phyloP scores from a whole-genome alignment of 2,888 invertebrate genomes.

The Iphiclides podalirius region DNA sequence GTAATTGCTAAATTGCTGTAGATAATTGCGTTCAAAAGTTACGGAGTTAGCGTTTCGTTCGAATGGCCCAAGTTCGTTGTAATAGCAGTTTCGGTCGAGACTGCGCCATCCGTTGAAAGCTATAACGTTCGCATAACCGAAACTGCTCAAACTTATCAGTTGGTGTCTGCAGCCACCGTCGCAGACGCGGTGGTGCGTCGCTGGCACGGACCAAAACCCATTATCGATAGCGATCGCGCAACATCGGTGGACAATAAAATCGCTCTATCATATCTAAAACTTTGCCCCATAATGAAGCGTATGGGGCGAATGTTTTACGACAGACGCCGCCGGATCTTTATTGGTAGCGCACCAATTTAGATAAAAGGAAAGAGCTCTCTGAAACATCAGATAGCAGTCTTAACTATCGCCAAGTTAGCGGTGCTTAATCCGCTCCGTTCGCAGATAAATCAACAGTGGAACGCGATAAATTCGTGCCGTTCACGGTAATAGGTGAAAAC shows the following conservation, averaged over 20 bases:
- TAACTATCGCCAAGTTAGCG: slow-evolving; percentile 80
- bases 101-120: slow-evolving; percentile 8
- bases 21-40: not conserved
- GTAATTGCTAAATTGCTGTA: not conserved
- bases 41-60: not conserved
- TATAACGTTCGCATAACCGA: slow-evolving; percentile 10
- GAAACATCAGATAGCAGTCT: slow-evolving; percentile 78
- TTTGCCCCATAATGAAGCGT: slow-evolving; percentile 80
- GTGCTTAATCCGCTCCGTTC: slow-evolving; percentile 74
- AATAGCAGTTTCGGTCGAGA: slow-evolving; percentile 4
- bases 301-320: slow-evolving; percentile 79
- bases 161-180: slow-evolving; percentile 41
- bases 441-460: slow-evolving; percentile 76
- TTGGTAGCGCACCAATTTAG: slow-evolving; percentile 80
- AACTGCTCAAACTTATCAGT: slow-evolving; percentile 33
- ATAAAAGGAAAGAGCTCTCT: slow-evolving; percentile 79
- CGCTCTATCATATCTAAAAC: slow-evolving; percentile 79
- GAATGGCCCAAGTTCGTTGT: slow-evolving; percentile 1
- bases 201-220: slow-evolving; percentile 57
- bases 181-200: slow-evolving; percentile 41
- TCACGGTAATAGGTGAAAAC: slow-evolving; percentile 78
- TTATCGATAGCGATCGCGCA: slow-evolving; percentile 74
- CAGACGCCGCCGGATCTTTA: slow-evolving; percentile 78
- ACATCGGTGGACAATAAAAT: slow-evolving; percentile 79
- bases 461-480: slow-evolving; percentile 71